Evolutionary conservation across 2,797 vertebrate species (phyloP).

Genomic region (Manis pentadactyla): DNA sequence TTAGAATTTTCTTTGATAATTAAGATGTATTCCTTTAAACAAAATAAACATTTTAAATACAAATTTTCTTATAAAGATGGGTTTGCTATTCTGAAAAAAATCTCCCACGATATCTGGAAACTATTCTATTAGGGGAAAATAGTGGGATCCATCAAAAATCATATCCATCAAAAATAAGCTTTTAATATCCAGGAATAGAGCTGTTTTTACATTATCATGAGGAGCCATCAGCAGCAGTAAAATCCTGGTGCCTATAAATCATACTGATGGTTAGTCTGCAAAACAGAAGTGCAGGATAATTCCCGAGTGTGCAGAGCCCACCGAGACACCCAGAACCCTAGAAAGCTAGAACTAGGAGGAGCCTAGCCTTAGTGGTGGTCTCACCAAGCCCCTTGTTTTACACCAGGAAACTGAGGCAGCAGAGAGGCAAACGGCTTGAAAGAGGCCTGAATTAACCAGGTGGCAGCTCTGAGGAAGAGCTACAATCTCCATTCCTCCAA

Average conservation of each 20-base stretch:
- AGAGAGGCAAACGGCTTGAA: neutral
- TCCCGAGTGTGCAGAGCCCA: fast-evolving
- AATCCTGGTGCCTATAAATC: fast-evolving
- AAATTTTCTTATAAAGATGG: neutral
- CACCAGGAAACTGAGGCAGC: neutral
- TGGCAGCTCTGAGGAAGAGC: neutral
- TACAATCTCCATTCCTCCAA: neutral
- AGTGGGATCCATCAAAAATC: no score
- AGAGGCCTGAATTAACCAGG: fast-evolving
- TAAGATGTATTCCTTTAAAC: neutral
- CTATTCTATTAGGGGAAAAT: no score
- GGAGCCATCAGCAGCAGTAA: fast-evolving
- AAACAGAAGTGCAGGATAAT: no score
- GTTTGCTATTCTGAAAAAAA: neutral
- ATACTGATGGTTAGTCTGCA: fast-evolving
- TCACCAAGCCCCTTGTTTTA: neutral
- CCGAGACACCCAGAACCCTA: no score
- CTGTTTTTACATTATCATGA: fast-evolving
- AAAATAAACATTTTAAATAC: neutral
- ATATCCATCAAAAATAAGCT: neutral
- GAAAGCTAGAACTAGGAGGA: no score
- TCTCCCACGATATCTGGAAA: fast-evolving
- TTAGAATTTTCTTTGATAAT: neutral
- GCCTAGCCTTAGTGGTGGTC: fast-evolving
- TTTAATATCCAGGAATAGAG: neutral